phyloP scores from a whole-genome alignment of 2,113 vertebrate genomes.

The Cyrtonyx montezumae region DNA sequence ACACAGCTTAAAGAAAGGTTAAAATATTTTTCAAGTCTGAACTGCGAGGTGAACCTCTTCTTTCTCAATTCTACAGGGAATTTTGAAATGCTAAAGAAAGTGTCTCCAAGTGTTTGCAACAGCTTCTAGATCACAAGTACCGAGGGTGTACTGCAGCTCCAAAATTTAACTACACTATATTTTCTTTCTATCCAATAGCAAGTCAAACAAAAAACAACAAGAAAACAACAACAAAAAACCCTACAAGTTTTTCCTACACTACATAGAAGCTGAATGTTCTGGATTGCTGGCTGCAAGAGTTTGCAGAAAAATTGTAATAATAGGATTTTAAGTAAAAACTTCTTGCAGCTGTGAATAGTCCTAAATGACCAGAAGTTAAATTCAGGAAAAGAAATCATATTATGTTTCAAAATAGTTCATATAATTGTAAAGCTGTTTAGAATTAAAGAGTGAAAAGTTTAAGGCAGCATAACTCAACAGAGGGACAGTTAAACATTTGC shows the following conservation, averaged over 20 bases:
- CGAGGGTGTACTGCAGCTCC: not conserved
- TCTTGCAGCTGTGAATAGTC: not conserved
- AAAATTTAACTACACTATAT: not conserved
- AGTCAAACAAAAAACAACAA: not conserved
- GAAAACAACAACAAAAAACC: not conserved
- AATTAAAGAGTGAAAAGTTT: not conserved
- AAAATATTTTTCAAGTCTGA: conserved; percentile 31
- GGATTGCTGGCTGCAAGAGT: not conserved
- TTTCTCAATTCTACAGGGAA: conserved; percentile 5
- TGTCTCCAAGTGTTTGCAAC: not conserved
- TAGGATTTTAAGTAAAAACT: not conserved
- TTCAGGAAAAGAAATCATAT: not conserved
- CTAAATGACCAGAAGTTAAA: not conserved
- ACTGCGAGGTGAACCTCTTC: conserved; percentile 20
- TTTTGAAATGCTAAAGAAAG: conserved; percentile 25
- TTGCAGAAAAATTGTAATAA: not conserved
- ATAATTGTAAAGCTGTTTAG: not conserved
- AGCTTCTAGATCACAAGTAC: conserved; percentile 6
- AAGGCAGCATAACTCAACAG: not conserved
- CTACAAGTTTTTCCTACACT: not conserved
- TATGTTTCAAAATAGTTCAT: not conserved
- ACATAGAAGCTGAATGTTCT: not conserved
- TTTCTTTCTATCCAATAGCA: not conserved
- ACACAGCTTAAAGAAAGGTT: conserved; percentile 21
- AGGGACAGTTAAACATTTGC: not conserved